Evolutionary conservation across 2,797 vertebrate species (phyloP).

Genomic region (Hippoglossus hippoglossus): DNA sequence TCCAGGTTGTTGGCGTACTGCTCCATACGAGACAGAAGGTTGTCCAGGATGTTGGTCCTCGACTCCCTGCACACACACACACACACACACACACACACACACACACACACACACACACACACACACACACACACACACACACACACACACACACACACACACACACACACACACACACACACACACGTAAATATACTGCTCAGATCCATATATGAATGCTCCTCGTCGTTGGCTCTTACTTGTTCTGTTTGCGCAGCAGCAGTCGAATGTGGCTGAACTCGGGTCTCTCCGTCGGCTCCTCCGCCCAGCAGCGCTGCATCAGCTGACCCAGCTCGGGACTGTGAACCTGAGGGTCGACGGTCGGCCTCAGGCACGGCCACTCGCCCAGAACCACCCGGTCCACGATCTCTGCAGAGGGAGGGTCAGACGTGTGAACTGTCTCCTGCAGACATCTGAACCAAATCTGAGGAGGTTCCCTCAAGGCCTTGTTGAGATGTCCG

Average conservation of each 20-base stretch:
- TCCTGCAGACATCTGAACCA: too few species aligned
- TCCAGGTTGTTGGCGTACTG: conserved; percentile 97
- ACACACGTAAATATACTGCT: too few species aligned
- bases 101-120: background rate
- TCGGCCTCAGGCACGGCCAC: conserved; percentile 90
- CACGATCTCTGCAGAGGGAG: conserved; percentile 87
- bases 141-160: too few species aligned
- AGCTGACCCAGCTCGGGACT: conserved; percentile 91
- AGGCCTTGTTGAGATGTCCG: too few species aligned
- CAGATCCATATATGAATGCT: too few species aligned
- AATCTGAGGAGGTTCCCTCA: too few species aligned
- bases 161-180: too few species aligned
- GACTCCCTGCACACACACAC: conserved; percentile 82
- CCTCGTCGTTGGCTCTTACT: conserved; percentile 57
- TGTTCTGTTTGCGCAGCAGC: conserved; percentile 92
- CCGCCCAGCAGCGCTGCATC: conserved; percentile 96
- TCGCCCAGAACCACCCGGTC: conserved; percentile 90
- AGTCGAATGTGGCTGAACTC: conserved; percentile 93
- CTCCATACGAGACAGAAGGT: conserved; percentile 95
- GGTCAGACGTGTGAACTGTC: too few species aligned
- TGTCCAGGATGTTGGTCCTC: conserved; percentile 94
- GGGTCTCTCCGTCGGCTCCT: conserved; percentile 90
- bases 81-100: background rate
- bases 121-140: too few species aligned
- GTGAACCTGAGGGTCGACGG: conserved; percentile 83